These are phyloP conservation scores for Ptilodon capucinus DNA, from an alignment of 2,888 invertebrate species.

Conservation along the genomic window DNA sequence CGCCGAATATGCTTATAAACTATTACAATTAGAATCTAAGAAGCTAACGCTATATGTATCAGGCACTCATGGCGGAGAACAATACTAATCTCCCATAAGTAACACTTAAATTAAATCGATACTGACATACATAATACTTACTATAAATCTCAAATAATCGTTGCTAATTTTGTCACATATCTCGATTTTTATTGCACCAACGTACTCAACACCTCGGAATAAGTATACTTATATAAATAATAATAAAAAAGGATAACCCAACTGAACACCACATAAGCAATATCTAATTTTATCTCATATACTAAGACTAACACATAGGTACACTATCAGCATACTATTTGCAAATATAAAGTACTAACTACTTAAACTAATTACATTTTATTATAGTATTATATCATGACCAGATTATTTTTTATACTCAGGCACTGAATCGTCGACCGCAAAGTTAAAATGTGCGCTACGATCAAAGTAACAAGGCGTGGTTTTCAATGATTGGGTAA, in stretches of 20 bases:
- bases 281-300: conserved; percentile 19
- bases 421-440: conserved; percentile 16
- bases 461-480: conserved; percentile 10
- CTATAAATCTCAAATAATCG: conserved; percentile 26
- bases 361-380: conserved; percentile 32
- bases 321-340: conserved; percentile 13
- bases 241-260: conserved; percentile 7
- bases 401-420: conserved; percentile 28
- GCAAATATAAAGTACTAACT: conserved; percentile 24
- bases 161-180: conserved; percentile 9
- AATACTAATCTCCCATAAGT: conserved; percentile 19
- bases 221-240: no score
- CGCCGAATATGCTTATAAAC: conserved; percentile 30
- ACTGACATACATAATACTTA: conserved; percentile 41
- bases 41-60: conserved; percentile 45
- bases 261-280: conserved; percentile 25
- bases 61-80: conserved; percentile 66
- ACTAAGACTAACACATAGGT: no score
- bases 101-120: conserved; percentile 14
- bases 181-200: conserved; percentile 2
- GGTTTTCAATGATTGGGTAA: conserved; percentile 4
- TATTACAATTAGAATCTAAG: conserved; percentile 31
- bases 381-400: conserved; percentile 34
- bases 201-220: not conserved
- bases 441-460: conserved; percentile 10